Conservation (phyloP, 2,888 invertebrate species). For the Elaeidobius kamerunicus region DNA sequence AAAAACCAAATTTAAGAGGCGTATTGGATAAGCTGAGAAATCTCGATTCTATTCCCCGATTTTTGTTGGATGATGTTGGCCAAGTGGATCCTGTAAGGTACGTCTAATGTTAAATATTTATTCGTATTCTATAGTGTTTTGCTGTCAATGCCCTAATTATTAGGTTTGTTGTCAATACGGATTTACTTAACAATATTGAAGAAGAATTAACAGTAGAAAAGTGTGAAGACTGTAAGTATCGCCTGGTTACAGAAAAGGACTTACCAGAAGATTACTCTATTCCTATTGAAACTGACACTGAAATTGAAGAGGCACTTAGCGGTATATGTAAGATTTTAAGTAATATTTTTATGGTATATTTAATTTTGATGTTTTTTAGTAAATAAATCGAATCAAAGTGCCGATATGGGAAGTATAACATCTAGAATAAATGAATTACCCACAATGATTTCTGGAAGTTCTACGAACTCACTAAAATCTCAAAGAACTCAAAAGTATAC, state of each 20-base stretch:
- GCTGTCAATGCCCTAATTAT: slow-evolving; percentile 8
- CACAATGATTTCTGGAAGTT: no score
- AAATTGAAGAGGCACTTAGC: slow-evolving; percentile 27
- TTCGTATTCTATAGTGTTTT: not conserved
- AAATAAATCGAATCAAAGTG: no score
- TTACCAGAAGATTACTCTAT: slow-evolving; percentile 32
- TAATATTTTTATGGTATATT: not conserved
- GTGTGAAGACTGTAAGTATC: slow-evolving; percentile 20
- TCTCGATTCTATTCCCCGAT: slow-evolving; percentile 33
- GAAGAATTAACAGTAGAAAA: slow-evolving; percentile 29
- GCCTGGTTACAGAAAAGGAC: slow-evolving; percentile 32
- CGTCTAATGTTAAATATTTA: slow-evolving; percentile 1
- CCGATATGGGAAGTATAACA: no score
- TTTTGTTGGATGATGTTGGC: slow-evolving; percentile 28
- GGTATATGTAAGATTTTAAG: slow-evolving; percentile 25
- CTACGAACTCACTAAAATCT: no score
- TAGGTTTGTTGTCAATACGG: slow-evolving; percentile 31
- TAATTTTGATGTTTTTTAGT: not conserved
- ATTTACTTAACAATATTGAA: slow-evolving; percentile 25
- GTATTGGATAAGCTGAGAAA: slow-evolving; percentile 31
- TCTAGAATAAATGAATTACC: no score
- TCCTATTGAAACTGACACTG: slow-evolving; percentile 30
- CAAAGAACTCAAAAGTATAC: no score
- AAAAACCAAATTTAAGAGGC: slow-evolving; percentile 35
- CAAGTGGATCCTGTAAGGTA: slow-evolving; percentile 31